Percentiles rank a stretch among this genome's conserved stretches.
These are phyloP conservation scores for Echinometra lucunter DNA, from an alignment of 53 echinoderm and acorn worm genomes.

Conservation along the genomic window DNA sequence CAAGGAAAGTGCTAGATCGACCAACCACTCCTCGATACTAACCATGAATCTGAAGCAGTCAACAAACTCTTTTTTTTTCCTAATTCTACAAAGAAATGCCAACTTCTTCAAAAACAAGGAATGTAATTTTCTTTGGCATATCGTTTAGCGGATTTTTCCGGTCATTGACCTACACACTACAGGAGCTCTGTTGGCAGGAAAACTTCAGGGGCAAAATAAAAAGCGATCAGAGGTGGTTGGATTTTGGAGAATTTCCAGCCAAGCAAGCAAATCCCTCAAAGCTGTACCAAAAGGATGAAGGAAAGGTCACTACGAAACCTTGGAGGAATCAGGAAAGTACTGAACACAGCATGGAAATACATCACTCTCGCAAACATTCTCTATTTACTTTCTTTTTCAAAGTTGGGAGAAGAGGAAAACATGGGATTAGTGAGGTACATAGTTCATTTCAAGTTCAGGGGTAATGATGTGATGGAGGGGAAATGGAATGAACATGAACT, in stretches of 20 bases:
- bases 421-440: neutral
- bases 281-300: neutral
- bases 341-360: neutral
- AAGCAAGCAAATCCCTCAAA: constrained; percentile 26
- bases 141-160: constrained; percentile 10
- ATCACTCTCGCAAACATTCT: constrained; percentile 22
- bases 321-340: neutral
- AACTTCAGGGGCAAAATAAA: constrained; percentile 7
- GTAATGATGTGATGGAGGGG: constrained; percentile 10
- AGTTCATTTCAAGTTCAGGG: constrained; percentile 35
- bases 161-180: neutral
- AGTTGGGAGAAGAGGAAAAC: neutral
- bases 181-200: neutral
- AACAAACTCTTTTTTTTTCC: neutral
- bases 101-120: constrained; percentile 21
- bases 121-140: constrained; percentile 30
- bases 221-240: constrained; percentile 11
- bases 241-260: constrained; percentile 16
- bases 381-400: neutral
- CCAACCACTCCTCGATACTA: neutral
- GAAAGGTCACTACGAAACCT: neutral
- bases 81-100: neutral
- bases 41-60: neutral
- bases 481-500: neutral
- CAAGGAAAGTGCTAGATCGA: neutral